Base-by-base conservation (phyloP, 1,140 invertebrate species). In the Atta cephalotes region DNA sequence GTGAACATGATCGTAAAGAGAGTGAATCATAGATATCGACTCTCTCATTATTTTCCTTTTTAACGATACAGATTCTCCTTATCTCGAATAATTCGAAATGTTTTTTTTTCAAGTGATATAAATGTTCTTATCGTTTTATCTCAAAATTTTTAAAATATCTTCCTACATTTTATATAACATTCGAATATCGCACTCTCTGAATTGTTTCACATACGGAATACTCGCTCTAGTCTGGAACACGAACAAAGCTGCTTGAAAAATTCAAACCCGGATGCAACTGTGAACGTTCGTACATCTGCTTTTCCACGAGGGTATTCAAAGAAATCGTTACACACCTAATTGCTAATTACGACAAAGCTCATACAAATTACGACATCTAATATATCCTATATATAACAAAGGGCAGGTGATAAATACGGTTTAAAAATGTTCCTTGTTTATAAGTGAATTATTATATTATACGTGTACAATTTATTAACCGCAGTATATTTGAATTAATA, bases 1-100 rank as follows among this genome's bases (percentile, higher is more conserved):
- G 49, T 60, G 66, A 84, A 49, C 70, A 63, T 35, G 31, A 71
- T 71, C 16, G 45, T 63, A 28, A 28, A 9, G 39, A 81, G 21
- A 18, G 28, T 25, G 56, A 72, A 56, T 45, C 21, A 72, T 14
- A 39, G 39, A 39, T 28, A 62, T 84, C 21, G 18, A 45, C n/a
- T 18, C 6, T n/a, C n/a, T 28, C 35, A 9, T 82, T 60, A 45
- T 74, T 74, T 62, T 35, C 35, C 7, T 84, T 12, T 14, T 25
- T 21, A 39, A 53, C 7, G 1, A 35, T 49, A 45, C 5, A 72
- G 10, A 71, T 18, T 39, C 28, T 76, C 12, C 39, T 62, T 31
- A 21, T 49, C 25, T 18, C 49, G 2, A 35, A 74, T 0, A n/a
- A 35, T 51, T 62, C 1, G 10, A 6, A 7, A 1, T 16, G 12